These are phyloP conservation scores for Hymenopus coronatus DNA, from an alignment of 2,888 invertebrate genomes.

Conservation along the genomic window DNA sequence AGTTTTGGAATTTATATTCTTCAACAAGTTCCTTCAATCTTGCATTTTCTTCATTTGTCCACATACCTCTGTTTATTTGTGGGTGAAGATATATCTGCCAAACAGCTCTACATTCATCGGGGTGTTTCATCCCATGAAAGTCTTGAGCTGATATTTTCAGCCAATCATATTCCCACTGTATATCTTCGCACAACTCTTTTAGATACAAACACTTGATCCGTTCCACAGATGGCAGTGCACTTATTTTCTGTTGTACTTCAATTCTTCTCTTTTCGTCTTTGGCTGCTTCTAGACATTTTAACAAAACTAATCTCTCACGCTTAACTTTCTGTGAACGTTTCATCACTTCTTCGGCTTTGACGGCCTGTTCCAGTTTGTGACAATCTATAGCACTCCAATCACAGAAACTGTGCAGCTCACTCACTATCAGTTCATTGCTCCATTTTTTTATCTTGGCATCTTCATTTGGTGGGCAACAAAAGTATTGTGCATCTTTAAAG, in stretches of 20 bases:
- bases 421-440: background rate
- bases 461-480: background rate
- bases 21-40: background rate
- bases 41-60: background rate
- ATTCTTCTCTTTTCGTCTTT: background rate
- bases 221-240: too few relatives aligned
- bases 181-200: background rate
- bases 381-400: background rate
- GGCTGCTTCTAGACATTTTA: background rate
- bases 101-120: constrained; percentile 9
- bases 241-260: background rate
- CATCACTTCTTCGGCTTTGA: background rate
- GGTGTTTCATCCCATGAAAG: background rate
- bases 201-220: background rate
- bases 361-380: background rate
- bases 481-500: background rate
- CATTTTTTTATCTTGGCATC: background rate
- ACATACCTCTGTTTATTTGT: background rate
- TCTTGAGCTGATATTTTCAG: constrained; percentile 12
- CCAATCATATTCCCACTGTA: constrained; percentile 19
- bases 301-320: background rate
- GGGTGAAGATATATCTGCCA: constrained; percentile 10
- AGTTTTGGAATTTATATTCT: constrained; percentile 1
- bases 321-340: background rate
- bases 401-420: background rate